phyloP scores from a whole-genome alignment of 2,113 vertebrate genomes.

The Oreochromis spilurus region DNA sequence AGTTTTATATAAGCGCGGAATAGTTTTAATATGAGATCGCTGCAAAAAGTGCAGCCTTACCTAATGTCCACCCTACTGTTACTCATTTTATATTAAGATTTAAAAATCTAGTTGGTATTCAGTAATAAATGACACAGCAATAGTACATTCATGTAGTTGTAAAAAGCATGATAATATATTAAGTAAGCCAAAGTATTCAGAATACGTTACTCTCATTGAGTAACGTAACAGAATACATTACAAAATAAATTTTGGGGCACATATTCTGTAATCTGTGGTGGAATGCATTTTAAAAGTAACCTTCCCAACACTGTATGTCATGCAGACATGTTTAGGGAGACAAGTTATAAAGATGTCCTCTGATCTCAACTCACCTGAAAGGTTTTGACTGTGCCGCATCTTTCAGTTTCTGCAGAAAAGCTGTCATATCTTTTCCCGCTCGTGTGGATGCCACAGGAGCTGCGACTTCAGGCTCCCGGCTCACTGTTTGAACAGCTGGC shows the following conservation, averaged over 20 bases:
- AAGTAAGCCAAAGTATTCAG: not conserved
- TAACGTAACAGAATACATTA: accelerated
- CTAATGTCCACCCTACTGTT: not conserved
- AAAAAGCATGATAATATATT: not conserved
- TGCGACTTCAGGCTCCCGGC: not conserved
- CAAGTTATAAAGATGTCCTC: not conserved
- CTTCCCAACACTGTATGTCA: not conserved
- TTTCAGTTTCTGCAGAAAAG: conserved; percentile 59
- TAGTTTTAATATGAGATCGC: accelerated
- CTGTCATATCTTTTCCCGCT: not conserved
- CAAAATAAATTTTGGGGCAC: not conserved
- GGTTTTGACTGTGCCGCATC: conserved; percentile 25
- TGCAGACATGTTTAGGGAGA: not conserved
- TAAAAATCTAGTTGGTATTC: not conserved
- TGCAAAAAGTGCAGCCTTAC: not conserved
- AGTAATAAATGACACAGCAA: not conserved
- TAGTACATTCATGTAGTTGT: not conserved
- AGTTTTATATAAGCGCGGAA: not conserved
- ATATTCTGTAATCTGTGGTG: not conserved
- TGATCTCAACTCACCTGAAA: conserved; percentile 35
- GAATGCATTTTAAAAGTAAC: not conserved
- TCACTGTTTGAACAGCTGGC: not conserved
- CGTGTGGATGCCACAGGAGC: not conserved
- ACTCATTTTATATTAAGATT: not conserved
- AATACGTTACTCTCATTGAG: not conserved